phyloP scores from a whole-genome alignment of 1,140 invertebrate genomes.

The Leptinotarsa lineolata region DNA sequence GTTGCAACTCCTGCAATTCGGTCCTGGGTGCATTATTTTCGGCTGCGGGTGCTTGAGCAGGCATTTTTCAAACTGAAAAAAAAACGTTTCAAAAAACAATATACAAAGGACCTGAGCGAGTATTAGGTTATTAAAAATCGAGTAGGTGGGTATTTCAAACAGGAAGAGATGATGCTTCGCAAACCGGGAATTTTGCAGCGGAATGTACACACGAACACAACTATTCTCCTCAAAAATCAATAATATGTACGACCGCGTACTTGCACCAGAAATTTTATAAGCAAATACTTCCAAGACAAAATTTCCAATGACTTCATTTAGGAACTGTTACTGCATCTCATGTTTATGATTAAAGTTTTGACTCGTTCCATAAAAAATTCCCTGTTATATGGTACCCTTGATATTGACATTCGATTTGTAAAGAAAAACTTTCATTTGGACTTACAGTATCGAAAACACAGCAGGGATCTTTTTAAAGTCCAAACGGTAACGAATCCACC shows the following conservation, averaged over 20 bases:
- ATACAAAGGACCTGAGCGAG: background rate
- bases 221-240: conserved; percentile 23
- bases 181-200: conserved; percentile 6
- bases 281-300: background rate
- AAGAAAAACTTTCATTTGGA: background rate
- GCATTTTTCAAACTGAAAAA: conserved; percentile 55
- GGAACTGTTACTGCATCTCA: background rate
- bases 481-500: background rate
- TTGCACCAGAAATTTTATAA: conserved; percentile 5
- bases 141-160: background rate
- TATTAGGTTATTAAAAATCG: background rate
- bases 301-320: background rate
- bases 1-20: conserved; percentile 88
- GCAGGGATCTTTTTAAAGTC: background rate
- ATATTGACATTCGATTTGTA: background rate
- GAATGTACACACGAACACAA: background rate
- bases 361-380: background rate
- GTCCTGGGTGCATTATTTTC: conserved; percentile 77
- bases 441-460: background rate
- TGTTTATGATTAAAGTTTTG: background rate
- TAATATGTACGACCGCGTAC: conserved; percentile 15
- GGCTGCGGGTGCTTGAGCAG: conserved; percentile 64
- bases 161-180: conserved; percentile 1
- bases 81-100: background rate
- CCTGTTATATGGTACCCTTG: background rate